phyloP scores from a whole-genome alignment of 1,140 invertebrate genomes.

The Aricia agestis region DNA sequence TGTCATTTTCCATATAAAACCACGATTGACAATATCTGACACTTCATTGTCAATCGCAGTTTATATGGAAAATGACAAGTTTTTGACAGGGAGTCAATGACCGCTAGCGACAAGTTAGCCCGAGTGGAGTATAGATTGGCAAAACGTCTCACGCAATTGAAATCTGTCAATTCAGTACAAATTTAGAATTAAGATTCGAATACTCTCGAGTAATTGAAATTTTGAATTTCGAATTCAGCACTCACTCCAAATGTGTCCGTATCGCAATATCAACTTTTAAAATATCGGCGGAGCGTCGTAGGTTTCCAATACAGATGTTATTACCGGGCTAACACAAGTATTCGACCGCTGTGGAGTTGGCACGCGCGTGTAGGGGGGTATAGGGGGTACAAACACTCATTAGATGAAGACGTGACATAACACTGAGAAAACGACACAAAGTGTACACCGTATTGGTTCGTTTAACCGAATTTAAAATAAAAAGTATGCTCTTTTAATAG shows the following conservation, averaged over 20 bases:
- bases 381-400: neutral
- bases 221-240: neutral
- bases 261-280: neutral
- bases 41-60: too few species aligned
- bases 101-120: too few species aligned
- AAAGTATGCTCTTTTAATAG: neutral
- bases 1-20: too few species aligned
- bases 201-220: too few species aligned
- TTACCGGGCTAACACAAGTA: neutral
- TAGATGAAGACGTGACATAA: constrained; percentile 9
- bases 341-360: neutral
- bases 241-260: neutral
- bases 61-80: too few species aligned
- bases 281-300: neutral
- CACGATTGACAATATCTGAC: too few species aligned
- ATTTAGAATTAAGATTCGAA: too few species aligned
- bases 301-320: neutral
- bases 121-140: too few species aligned
- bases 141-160: too few species aligned
- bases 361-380: constrained; percentile 1
- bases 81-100: too few species aligned
- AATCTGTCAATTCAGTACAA: too few species aligned
- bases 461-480: neutral
- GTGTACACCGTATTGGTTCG: neutral
- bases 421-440: neutral